Percentiles rank a stretch among this genome's conserved stretches.
These are phyloP conservation scores for Tapirus indicus DNA, from an alignment of 2,797 vertebrate genomes.

Conservation along the genomic window DNA sequence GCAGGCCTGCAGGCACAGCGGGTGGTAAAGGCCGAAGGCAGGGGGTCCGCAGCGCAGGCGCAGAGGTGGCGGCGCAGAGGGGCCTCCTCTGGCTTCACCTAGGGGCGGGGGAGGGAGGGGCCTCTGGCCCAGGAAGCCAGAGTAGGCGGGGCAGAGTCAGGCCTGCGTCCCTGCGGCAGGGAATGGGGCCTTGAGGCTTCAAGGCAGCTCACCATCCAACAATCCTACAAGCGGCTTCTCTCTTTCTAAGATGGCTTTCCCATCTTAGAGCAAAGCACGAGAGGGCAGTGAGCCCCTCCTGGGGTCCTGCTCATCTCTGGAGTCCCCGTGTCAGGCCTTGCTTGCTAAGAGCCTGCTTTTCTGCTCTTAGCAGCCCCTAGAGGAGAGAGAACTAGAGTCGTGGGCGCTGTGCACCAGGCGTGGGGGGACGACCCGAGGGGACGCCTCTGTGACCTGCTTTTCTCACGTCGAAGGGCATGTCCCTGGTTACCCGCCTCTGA, in stretches of 20 bases:
- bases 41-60: not conserved
- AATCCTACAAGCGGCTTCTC: not conserved
- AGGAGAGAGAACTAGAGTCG: rapidly evolving
- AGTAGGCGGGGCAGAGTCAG: not conserved
- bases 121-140: not conserved
- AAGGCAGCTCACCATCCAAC: rapidly evolving
- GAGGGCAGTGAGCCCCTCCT: not conserved
- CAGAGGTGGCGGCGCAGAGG: rapidly evolving
- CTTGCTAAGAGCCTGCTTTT: not conserved
- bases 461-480: not conserved
- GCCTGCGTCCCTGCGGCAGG: rapidly evolving
- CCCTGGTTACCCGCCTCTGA: not conserved
- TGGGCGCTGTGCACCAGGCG: rapidly evolving
- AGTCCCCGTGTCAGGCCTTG: no score
- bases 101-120: rapidly evolving
- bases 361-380: no score
- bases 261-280: not conserved
- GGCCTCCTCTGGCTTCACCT: not conserved
- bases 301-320: not conserved
- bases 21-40: no score
- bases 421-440: not conserved
- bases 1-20: not conserved
- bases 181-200: not conserved
- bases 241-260: not conserved
- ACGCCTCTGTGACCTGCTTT: not conserved